Percentiles rank a stretch among this genome's conserved stretches.
phyloP scores from a whole-genome alignment of 2,113 vertebrate species.

The Sminthopsis crassicaudata region DNA sequence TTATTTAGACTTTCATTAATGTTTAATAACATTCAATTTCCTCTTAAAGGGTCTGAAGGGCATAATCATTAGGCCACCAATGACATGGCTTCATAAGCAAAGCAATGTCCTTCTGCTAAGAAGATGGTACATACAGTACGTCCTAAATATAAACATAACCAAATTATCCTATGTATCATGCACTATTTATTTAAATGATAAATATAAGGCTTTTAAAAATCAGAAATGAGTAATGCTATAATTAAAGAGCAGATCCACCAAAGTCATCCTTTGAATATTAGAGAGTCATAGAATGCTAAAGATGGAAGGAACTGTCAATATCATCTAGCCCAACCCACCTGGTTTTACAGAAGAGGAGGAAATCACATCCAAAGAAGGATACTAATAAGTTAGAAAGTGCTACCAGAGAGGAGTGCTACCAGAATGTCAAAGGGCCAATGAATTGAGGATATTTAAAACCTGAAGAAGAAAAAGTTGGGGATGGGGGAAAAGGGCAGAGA shows the following conservation, averaged over 20 bases:
- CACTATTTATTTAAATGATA: conserved; percentile 66
- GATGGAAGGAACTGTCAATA: not conserved
- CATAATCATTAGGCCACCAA: conserved; percentile 63
- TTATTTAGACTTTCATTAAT: conserved; percentile 58
- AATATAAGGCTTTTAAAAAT: conserved; percentile 64
- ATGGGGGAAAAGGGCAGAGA: not conserved
- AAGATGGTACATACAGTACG: not conserved
- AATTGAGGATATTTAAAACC: not conserved
- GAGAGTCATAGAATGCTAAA: not conserved
- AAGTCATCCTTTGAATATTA: conserved; percentile 45
- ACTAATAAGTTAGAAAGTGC: not conserved
- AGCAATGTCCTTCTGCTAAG: conserved; percentile 45
- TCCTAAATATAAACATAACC: conserved; percentile 17
- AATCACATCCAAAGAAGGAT: not conserved
- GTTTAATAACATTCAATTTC: conserved; percentile 64
- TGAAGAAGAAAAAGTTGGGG: not conserved
- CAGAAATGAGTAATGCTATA: conserved; percentile 60
- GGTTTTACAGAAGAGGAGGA: not conserved
- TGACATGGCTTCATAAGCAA: conserved; percentile 63
- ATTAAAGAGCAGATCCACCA: conserved; percentile 61
- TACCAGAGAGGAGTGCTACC: not conserved
- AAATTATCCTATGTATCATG: conserved; percentile 67
- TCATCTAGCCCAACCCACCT: not conserved
- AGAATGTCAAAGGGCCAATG: not conserved
- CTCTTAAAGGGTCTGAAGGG: conserved; percentile 65